Conservation (phyloP, 2,113 vertebrate species). For the Rhombomys opimus region DNA sequence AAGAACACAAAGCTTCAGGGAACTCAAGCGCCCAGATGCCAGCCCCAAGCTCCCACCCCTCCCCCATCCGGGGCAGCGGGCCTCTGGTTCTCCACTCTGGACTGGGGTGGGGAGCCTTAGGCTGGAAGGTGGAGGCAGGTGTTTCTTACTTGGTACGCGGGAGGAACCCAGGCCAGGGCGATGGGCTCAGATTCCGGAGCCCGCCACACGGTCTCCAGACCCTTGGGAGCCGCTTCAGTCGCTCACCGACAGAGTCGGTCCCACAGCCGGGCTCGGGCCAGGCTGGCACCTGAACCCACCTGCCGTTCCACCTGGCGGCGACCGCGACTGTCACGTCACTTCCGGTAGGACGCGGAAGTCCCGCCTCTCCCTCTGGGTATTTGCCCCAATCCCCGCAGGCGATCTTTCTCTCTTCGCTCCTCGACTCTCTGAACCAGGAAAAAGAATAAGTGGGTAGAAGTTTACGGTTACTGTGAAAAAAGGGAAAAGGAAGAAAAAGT, state of each 20-base stretch:
- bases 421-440: slow-evolving; percentile 8
- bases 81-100: neutral
- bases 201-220: slow-evolving; percentile 41
- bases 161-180: slow-evolving; percentile 45
- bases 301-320: slow-evolving; percentile 78
- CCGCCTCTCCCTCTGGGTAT: neutral
- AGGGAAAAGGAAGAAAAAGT: slow-evolving; percentile 1
- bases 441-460: neutral
- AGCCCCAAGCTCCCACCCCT: neutral
- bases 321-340: slow-evolving; percentile 78
- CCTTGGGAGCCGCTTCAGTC: slow-evolving; percentile 13
- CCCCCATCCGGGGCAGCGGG: neutral
- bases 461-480: neutral
- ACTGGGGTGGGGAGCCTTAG: neutral
- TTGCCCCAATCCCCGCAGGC: neutral
- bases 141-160: slow-evolving; percentile 43
- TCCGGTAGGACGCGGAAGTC: slow-evolving; percentile 68
- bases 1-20: neutral
- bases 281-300: slow-evolving; percentile 78
- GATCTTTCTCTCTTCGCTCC: neutral
- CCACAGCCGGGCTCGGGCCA: slow-evolving; percentile 42
- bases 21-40: neutral
- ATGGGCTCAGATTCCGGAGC: neutral
- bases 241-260: slow-evolving; percentile 63
- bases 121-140: neutral